Evolutionary conservation across 2,113 vertebrate genomes (phyloP).

Genomic region (Trichechus manatus): DNA sequence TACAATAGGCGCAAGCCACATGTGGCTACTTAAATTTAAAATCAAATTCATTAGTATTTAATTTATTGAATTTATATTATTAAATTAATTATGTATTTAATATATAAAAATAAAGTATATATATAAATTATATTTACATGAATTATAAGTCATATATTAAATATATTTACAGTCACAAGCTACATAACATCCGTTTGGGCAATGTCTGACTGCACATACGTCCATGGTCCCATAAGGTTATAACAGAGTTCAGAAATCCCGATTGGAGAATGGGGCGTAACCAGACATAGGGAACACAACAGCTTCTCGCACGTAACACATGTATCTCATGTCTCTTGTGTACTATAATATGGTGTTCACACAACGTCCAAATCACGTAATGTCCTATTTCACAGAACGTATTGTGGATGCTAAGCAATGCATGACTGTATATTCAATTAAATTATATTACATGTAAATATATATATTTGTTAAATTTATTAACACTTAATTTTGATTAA

Average conservation of each 20-base stretch:
- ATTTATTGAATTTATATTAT: not conserved
- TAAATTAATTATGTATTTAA: not conserved
- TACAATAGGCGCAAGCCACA: not conserved
- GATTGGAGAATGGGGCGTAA: too few relatives aligned
- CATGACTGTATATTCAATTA: not conserved
- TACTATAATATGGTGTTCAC: not conserved
- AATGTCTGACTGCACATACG: not conserved
- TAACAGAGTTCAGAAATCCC: too few relatives aligned
- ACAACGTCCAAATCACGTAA: not conserved
- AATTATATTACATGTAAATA: not conserved
- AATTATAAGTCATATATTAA: not conserved
- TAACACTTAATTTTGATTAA: not conserved
- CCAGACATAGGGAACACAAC: too few relatives aligned
- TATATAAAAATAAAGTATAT: conserved; percentile 7
- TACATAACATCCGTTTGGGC: not conserved
- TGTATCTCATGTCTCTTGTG: too few relatives aligned
- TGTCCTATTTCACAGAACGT: not conserved
- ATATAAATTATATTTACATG: not conserved
- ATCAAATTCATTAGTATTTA: not conserved
- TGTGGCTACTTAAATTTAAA: not conserved
- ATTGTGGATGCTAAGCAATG: not conserved
- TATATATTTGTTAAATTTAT: not conserved
- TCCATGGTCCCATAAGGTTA: too few relatives aligned
- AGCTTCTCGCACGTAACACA: too few relatives aligned
- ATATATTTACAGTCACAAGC: not conserved